Conservation (phyloP, 92 coral and sea anemone species). For the Phymanthus crucifer region DNA sequence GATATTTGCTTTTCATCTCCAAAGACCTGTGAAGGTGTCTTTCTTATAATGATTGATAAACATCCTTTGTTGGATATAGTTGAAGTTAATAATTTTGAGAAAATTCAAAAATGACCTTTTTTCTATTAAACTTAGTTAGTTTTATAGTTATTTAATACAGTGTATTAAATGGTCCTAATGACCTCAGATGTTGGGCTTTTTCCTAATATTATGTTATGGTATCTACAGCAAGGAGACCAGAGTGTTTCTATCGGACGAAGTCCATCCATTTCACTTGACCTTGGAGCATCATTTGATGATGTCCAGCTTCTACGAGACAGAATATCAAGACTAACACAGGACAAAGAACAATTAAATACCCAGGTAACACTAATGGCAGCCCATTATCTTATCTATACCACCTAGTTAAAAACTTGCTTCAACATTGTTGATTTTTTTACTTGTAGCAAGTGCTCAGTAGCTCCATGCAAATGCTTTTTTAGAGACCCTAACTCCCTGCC, state of each 20-base stretch:
- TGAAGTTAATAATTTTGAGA: neutral
- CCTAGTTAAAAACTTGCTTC: too few relatives aligned
- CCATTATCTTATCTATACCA: too few relatives aligned
- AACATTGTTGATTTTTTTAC: too few relatives aligned
- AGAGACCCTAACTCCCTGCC: too few relatives aligned
- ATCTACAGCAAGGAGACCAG: conserved; percentile 59
- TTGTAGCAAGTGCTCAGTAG: too few relatives aligned
- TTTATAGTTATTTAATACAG: too few relatives aligned
- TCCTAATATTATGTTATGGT: too few relatives aligned
- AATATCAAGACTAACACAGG: conserved; percentile 89
- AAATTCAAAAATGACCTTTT: too few relatives aligned
- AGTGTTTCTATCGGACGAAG: conserved; percentile 48
- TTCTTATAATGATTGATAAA: neutral
- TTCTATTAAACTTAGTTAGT: too few relatives aligned
- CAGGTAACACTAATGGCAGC: conserved; percentile 71
- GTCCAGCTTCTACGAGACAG: conserved; percentile 85
- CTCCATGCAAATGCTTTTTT: too few relatives aligned
- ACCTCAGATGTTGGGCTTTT: too few relatives aligned
- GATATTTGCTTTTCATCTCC: conserved; percentile 6
- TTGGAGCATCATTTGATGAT: conserved; percentile 83
- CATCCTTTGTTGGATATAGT: neutral
- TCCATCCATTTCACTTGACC: conserved; percentile 82
- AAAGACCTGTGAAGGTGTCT: conserved; percentile 6
- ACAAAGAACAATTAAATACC: conserved; percentile 80
- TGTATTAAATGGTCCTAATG: too few relatives aligned